Base-by-base conservation (phyloP, 1,140 invertebrate genomes). In the Zaprionus camerounensis region DNA sequence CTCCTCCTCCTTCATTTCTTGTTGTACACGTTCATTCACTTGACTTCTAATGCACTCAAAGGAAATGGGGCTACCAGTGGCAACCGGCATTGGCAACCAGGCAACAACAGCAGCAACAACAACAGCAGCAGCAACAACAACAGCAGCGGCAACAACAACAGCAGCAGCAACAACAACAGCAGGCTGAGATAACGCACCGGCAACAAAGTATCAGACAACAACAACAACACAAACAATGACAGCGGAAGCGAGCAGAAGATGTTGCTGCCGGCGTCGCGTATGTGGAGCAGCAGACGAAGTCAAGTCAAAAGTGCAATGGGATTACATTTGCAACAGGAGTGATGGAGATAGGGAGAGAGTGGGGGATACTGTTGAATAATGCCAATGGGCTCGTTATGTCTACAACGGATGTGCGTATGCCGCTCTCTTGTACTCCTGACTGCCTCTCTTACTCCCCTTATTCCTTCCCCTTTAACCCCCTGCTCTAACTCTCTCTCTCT, bases 31-130 rank as follows among this genome's bases (percentile, higher is more conserved):
- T 58, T 73, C 73, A 78, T 78, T 80, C 67, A 75, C 82, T 85
- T 85, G 75, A 85, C 82, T 81, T 81, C 67, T 81, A 85, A 85
- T 85, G 78, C 82, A 81, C 78, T 81, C 75, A 67, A 51, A 66
- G 82, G 82, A 85, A 85, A 85, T 85, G 82, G 75, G 82, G 82
- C 82, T 73, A 85, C 69, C 70, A 85, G 63, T 85, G 55, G 55
- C 82, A 78, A 76, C 69, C 56, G 63, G 44, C 74, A 76, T 61
- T 17, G 62, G 64, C 57, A 78, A 71, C 65, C 61, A 26, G 62
- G 17, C 36, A 41, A 38, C 61, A 46, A 63, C 73, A 65, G 57
- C 38, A 51, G 68, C 38, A 38, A 22, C 24, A 51, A 41, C 11
- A 38, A 7, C 31, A 38, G 51, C 31, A 44, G 64, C 36, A 55